phyloP scores from a whole-genome alignment of 2,888 invertebrate genomes.

The Drosophila pseudotakahashii region DNA sequence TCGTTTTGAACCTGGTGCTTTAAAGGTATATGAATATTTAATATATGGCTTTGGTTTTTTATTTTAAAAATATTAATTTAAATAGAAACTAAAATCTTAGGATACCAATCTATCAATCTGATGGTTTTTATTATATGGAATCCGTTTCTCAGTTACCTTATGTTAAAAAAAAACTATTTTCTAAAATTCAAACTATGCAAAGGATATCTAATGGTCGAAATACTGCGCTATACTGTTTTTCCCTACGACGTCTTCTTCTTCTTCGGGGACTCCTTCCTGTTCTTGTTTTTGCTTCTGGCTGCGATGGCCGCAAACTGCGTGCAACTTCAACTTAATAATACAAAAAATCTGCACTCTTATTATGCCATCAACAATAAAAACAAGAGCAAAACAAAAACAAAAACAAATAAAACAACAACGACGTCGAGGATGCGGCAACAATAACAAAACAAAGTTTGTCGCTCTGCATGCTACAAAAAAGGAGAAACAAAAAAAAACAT shows the following conservation, averaged over 20 bases:
- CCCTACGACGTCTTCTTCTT: conserved; percentile 1
- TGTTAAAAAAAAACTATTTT: too few relatives aligned
- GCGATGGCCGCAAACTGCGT: conserved; percentile 56
- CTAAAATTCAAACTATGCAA: background rate
- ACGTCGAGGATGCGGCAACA: conserved; percentile 47
- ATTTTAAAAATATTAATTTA: too few relatives aligned
- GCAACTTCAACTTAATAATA: conserved; percentile 73
- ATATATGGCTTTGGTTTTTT: background rate
- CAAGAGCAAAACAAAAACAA: conserved; percentile 49
- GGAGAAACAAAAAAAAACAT: conserved; percentile 5
- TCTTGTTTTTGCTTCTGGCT: conserved; percentile 33
- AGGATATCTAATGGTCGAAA: background rate
- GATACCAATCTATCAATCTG: too few relatives aligned
- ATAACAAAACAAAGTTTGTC: conserved; percentile 49
- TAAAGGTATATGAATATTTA: background rate
- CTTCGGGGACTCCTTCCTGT: conserved; percentile 22
- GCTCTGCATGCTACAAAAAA: conserved; percentile 21
- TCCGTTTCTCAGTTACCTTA: too few relatives aligned
- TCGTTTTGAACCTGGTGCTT: background rate
- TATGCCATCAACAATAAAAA: conserved; percentile 73
- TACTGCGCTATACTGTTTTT: too few relatives aligned
- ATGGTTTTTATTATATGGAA: too few relatives aligned
- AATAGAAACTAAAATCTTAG: too few relatives aligned
- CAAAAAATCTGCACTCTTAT: conserved; percentile 66
- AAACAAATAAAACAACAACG: conserved; percentile 44